phyloP scores from a whole-genome alignment of 2,888 invertebrate species.

The Acleris laterana region DNA sequence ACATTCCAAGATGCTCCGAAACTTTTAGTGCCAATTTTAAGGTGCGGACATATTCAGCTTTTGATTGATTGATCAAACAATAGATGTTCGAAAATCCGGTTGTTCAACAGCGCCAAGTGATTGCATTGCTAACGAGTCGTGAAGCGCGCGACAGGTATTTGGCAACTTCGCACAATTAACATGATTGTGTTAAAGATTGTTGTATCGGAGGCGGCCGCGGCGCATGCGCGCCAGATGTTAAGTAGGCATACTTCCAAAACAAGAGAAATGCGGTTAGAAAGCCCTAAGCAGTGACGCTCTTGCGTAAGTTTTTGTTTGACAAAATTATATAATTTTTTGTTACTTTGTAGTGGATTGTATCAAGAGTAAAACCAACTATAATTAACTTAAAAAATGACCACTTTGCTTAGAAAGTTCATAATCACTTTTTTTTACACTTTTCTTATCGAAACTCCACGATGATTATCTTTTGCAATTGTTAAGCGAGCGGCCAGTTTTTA shows the following conservation, averaged over 20 bases:
- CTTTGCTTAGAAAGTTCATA: conserved; percentile 20
- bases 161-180: conserved; percentile 32
- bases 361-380: conserved; percentile 2
- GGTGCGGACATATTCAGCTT: conserved; percentile 11
- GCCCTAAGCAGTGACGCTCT: conserved; percentile 19
- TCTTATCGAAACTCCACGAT: conserved; percentile 16
- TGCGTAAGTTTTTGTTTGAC: conserved; percentile 27
- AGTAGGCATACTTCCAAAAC: conserved; percentile 22
- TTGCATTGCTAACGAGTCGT: conserved; percentile 31
- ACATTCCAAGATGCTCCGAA: conserved; percentile 26
- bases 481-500: too few species aligned
- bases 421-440: conserved; percentile 24
- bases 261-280: conserved; percentile 31
- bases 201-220: conserved; percentile 19
- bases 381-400: conserved; percentile 8
- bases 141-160: conserved; percentile 32
- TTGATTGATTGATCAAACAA: conserved; percentile 19
- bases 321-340: conserved; percentile 24
- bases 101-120: conserved; percentile 19
- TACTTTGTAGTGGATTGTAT: conserved; percentile 2
- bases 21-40: conserved; percentile 17
- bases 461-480: conserved; percentile 15
- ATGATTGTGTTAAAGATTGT: conserved; percentile 32
- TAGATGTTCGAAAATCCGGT: conserved; percentile 14
- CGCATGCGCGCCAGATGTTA: conserved; percentile 5